Evolutionary conservation across 2,113 vertebrate genomes (phyloP).

Genomic region (Paradoxurus hermaphroditus): DNA sequence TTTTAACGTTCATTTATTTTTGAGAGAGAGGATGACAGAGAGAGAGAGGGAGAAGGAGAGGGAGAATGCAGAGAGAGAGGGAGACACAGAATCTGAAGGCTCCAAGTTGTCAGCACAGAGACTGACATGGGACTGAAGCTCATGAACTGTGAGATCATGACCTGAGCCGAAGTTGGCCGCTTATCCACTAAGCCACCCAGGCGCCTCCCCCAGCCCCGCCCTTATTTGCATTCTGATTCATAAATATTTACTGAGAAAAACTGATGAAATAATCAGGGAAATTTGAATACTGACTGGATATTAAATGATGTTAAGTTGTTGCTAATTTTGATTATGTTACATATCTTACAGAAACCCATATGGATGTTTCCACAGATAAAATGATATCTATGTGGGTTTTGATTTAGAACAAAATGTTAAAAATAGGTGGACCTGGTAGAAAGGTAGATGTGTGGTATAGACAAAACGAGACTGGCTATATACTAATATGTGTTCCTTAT

Average conservation of each 20-base stretch:
- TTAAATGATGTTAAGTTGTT: not conserved
- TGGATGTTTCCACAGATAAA: not conserved
- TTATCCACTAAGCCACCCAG: too few relatives aligned
- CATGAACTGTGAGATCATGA: too few relatives aligned
- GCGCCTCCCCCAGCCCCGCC: too few relatives aligned
- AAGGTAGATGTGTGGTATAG: not conserved
- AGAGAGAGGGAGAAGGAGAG: too few relatives aligned
- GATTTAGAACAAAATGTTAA: not conserved
- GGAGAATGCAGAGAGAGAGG: too few relatives aligned
- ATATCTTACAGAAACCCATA: not conserved
- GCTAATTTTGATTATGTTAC: slow-evolving; percentile 12
- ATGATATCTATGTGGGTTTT: slow-evolving; percentile 5
- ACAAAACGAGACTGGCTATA: not conserved
- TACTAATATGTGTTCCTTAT: not conserved
- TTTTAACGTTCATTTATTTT: too few relatives aligned
- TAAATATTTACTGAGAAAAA: not conserved
- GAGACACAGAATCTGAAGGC: too few relatives aligned
- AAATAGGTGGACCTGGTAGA: not conserved
- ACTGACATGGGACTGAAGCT: too few relatives aligned
- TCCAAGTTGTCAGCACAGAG: too few relatives aligned
- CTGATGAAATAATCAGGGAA: not conserved
- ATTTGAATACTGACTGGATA: not conserved
- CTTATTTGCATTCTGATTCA: not conserved
- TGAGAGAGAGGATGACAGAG: too few relatives aligned
- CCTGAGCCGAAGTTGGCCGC: too few relatives aligned